phyloP scores from a whole-genome alignment of 2,888 invertebrate species.

The Stenichneumon culpator region DNA sequence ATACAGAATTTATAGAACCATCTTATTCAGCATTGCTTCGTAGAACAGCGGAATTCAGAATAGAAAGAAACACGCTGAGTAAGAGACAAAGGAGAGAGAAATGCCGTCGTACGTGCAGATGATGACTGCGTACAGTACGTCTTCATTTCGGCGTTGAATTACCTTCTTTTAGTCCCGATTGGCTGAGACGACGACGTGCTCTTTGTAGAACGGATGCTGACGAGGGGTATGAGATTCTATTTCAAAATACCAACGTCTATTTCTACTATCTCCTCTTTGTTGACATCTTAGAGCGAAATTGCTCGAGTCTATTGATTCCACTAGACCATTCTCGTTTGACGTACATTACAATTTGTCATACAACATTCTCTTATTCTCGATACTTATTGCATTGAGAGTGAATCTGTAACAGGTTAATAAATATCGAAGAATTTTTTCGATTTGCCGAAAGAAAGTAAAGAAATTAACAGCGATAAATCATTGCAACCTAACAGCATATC shows the following conservation, averaged over 20 bases:
- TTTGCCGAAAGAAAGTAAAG: too few relatives aligned
- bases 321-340: neutral
- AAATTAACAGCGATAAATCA: too few relatives aligned
- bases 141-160: slow-evolving; percentile 45
- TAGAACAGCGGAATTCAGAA: slow-evolving; percentile 1
- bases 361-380: neutral
- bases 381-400: neutral
- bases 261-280: slow-evolving; percentile 24
- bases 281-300: neutral
- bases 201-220: slow-evolving; percentile 33
- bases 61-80: neutral
- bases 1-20: neutral
- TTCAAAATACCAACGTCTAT: slow-evolving; percentile 37
- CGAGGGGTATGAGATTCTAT: slow-evolving; percentile 36
- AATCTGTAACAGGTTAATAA: too few relatives aligned
- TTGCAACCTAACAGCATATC: too few relatives aligned
- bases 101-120: slow-evolving; percentile 28
- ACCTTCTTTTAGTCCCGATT: slow-evolving; percentile 30
- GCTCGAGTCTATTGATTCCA: neutral
- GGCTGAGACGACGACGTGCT: slow-evolving; percentile 17
- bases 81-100: slow-evolving; percentile 5
- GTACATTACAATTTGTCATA: neutral
- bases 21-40: neutral
- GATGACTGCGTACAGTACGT: slow-evolving; percentile 19
- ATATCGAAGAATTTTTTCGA: too few relatives aligned